Evolutionary conservation across 1,140 invertebrate genomes (phyloP), one percentile per base, ranked within the genome.

Genomic region (fruit fly (Drosophila melanogaster)): DNA sequence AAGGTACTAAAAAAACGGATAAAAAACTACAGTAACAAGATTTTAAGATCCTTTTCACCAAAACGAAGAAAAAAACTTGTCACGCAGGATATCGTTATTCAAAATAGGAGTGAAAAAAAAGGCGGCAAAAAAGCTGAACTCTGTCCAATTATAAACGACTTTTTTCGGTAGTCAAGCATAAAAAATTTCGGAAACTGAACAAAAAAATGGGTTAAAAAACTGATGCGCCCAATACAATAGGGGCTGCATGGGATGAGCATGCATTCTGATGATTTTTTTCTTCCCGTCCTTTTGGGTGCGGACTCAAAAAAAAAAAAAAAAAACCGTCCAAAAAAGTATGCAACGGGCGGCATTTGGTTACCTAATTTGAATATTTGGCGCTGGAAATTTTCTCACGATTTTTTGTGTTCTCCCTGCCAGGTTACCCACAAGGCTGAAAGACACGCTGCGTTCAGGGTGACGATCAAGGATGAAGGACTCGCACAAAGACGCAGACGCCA

Each of bases 361-460:
- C 62, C 81, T 89, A 61, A 89, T 89, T 89, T 89, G 65, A 89
- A 89, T 89, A 89, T 89, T 84, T 74, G 61, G 64, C 73, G 73
- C 80, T 89, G 57, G 69, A 89, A 90, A 89, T 84, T 74, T 89
- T 89, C 84, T 84, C 84, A 89, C 84, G 84, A 77, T 79, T 85
- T 89, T 89, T 87, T 64, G 30, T 62, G 22, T 66, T 44, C 51
- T 56, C 57, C 44, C 43, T 51, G 35, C 44, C 41, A 51, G 74
- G 24, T 65, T 78, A 78, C 75, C 74, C 76, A 78, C 76, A 78
- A 51, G 49, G 76, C 67, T 47, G 41, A 57, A 70, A 70, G 59
- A 44, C 60, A 60, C 38, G 22, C 50, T 4, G 26, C 62, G 79
- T 44, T 71, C 75, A 86, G 79, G 79, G 84, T 89, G 83, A 83